A percentile compares a stretch with the other conserved stretches of the same genome.
These are phyloP conservation scores for Nesogale talazaci DNA, from an alignment of 2,113 vertebrate species.

Conservation along the genomic window DNA sequence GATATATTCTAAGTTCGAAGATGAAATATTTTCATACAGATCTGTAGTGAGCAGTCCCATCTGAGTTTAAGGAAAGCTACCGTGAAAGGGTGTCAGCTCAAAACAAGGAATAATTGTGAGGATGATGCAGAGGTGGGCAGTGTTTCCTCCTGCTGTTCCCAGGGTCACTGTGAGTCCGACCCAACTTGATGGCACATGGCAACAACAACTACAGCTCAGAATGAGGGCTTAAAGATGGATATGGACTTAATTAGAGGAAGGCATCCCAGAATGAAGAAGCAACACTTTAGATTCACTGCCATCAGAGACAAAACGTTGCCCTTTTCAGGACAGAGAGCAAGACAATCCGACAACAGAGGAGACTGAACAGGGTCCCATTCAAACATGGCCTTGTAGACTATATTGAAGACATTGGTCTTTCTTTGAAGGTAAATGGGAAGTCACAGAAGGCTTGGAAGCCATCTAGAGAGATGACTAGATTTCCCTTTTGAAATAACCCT, in stretches of 20 bases:
- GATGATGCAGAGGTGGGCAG: too few relatives aligned
- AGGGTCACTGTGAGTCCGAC: too few relatives aligned
- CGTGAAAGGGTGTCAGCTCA: background rate
- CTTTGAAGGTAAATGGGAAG: background rate
- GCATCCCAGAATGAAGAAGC: background rate
- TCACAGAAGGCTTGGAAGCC: background rate
- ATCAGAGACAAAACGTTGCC: background rate
- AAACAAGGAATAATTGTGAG: too few relatives aligned
- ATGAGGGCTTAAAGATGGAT: background rate
- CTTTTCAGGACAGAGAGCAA: background rate
- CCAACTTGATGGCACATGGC: too few relatives aligned
- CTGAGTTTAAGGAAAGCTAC: background rate
- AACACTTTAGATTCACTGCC: background rate
- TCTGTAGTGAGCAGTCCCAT: background rate
- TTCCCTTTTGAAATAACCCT: background rate
- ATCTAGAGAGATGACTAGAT: background rate
- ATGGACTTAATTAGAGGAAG: background rate
- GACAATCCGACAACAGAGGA: background rate
- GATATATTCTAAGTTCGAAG: slow-evolving; percentile 16
- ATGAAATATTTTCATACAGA: background rate
- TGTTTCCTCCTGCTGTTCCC: too few relatives aligned
- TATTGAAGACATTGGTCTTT: slow-evolving; percentile 2
- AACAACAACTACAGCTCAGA: too few relatives aligned
- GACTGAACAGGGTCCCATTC: background rate
- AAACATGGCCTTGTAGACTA: background rate